A percentile compares a stretch with the other conserved stretches of the same genome.
These are phyloP conservation scores for Petrocephalus schoutedeni DNA, from an alignment of 2,797 vertebrate genomes.

Conservation along the genomic window DNA sequence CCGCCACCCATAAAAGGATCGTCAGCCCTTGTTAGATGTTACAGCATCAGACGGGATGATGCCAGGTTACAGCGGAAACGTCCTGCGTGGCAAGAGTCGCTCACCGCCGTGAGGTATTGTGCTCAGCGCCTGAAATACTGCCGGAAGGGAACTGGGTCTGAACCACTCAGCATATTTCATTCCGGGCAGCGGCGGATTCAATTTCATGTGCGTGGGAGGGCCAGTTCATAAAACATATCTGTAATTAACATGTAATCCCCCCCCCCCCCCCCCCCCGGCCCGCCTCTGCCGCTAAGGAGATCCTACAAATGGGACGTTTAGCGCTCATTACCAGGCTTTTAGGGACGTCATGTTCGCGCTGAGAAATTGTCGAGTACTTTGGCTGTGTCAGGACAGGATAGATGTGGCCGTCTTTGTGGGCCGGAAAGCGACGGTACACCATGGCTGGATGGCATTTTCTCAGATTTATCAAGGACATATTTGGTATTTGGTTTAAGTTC, in stretches of 20 bases:
- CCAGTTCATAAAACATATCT: background rate
- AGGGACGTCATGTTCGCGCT: background rate
- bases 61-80: background rate
- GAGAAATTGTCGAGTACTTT: background rate
- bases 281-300: background rate
- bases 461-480: background rate
- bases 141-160: background rate
- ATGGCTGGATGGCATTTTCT: background rate
- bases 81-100: background rate
- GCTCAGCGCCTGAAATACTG: background rate
- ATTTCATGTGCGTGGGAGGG: background rate
- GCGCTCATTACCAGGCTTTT: background rate
- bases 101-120: background rate
- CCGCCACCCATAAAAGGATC: background rate
- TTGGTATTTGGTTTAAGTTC: background rate
- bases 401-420: background rate
- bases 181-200: background rate
- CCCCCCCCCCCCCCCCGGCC: background rate
- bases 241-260: background rate
- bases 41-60: background rate
- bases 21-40: background rate
- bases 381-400: background rate
- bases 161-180: background rate
- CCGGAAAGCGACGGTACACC: background rate
- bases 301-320: background rate